phyloP scores from a whole-genome alignment of 30 jellyfish, hydroid and myxozoan genomes.

The Cassiopea andromeda region DNA sequence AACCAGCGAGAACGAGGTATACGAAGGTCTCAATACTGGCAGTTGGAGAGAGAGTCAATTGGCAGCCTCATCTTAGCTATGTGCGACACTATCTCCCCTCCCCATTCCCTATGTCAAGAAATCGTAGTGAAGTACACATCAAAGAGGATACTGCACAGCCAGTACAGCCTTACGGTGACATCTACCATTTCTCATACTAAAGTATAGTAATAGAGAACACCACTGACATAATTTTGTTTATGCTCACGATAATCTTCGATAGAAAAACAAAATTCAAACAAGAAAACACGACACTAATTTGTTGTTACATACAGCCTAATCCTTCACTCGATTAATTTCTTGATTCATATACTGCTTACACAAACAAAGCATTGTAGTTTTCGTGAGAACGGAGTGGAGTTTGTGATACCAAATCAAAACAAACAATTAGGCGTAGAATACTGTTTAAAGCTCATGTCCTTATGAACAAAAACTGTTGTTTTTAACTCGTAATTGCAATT shows the following conservation, averaged over 20 bases:
- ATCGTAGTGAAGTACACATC: no score
- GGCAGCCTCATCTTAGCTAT: no score
- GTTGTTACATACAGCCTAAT: constrained; percentile 1
- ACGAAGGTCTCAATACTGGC: no score
- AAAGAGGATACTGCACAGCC: background rate
- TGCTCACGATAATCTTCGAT: constrained; percentile 22
- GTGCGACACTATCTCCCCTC: no score
- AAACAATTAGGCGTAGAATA: background rate
- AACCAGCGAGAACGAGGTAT: no score
- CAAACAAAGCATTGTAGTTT: constrained; percentile 25
- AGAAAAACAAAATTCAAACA: constrained; percentile 13
- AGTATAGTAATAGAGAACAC: background rate
- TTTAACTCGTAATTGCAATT: background rate
- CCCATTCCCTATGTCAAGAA: no score
- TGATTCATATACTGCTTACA: constrained; percentile 17
- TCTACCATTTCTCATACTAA: background rate
- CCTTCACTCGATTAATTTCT: constrained; percentile 12
- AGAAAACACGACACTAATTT: background rate
- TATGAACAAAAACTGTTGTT: background rate
- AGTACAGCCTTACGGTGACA: background rate
- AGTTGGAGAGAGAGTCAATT: no score
- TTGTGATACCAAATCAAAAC: constrained; percentile 4
- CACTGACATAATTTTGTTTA: constrained; percentile 8
- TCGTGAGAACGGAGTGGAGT: constrained; percentile 50
- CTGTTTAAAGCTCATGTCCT: constrained; percentile 7